These are phyloP conservation scores for Silurus glanis DNA, from an alignment of 2,113 vertebrate species.

Conservation along the genomic window DNA sequence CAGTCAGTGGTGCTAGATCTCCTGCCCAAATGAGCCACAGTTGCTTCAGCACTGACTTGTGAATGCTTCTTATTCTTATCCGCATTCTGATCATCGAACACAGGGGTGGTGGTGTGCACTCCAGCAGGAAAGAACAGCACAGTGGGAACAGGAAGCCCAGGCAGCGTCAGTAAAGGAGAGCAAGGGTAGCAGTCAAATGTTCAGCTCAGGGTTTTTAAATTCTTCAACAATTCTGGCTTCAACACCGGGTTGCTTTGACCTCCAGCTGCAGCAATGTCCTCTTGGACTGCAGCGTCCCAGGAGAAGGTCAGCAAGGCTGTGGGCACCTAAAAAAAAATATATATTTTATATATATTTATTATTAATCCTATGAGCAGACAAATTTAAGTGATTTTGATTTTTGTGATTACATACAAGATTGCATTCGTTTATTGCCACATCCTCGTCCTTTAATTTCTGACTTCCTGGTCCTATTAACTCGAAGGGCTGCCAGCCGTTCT, in stretches of 20 bases:
- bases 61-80: not conserved
- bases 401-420: conserved; percentile 77
- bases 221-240: conserved; percentile 74
- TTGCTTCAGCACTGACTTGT: not conserved
- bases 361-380: not conserved
- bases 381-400: not conserved
- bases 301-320: conserved; percentile 84
- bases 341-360: too few species aligned
- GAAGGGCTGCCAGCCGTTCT: conserved; percentile 89
- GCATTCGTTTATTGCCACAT: conserved; percentile 81
- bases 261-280: conserved; percentile 78
- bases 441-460: conserved; percentile 80
- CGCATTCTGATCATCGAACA: conserved; percentile 5
- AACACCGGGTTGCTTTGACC: conserved; percentile 68
- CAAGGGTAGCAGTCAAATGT: conserved; percentile 35
- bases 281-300: conserved; percentile 83
- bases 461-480: conserved; percentile 85
- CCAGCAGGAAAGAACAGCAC: conserved; percentile 12
- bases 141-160: not conserved
- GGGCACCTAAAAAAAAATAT: conserved; percentile 80
- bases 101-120: not conserved
- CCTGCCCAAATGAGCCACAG: not conserved
- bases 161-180: not conserved
- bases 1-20: not conserved
- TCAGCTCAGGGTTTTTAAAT: conserved; percentile 79